Conservation (phyloP, 2,888 invertebrate species). For the Psylliodes chrysocephalus region DNA sequence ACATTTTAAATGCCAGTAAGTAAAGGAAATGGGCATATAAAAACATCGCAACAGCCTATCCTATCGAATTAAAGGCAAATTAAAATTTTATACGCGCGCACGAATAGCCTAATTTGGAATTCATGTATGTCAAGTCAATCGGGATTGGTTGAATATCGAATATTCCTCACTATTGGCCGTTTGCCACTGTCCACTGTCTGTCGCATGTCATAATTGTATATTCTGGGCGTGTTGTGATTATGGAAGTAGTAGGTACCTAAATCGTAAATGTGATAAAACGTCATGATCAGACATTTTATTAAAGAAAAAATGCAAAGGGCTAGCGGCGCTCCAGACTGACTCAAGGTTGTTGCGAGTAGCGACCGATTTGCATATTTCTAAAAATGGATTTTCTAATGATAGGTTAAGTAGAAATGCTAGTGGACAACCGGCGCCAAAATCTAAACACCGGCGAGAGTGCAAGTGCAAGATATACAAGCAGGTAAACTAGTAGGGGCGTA, state of each 20-base stretch:
- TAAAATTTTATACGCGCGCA: slow-evolving; percentile 38
- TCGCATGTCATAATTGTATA: slow-evolving; percentile 48
- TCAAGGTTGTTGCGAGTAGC: slow-evolving; percentile 19
- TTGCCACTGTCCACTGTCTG: no score
- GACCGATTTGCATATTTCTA: slow-evolving; percentile 20
- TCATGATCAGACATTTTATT: not conserved
- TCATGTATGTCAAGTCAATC: slow-evolving; percentile 48
- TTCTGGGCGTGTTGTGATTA: slow-evolving; percentile 46
- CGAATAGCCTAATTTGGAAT: slow-evolving; percentile 51
- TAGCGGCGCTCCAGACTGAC: not conserved
- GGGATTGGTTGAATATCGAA: slow-evolving; percentile 50
- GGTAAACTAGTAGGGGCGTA: slow-evolving; percentile 63
- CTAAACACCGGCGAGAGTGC: slow-evolving; percentile 48
- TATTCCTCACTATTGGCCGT: slow-evolving; percentile 50
- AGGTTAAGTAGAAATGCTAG: slow-evolving; percentile 31
- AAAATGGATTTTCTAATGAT: slow-evolving; percentile 24
- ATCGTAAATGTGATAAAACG: not conserved
- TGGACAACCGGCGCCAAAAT: slow-evolving; percentile 52
- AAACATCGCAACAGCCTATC: not conserved
- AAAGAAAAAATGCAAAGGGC: slow-evolving; percentile 6
- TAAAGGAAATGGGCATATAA: not conserved
- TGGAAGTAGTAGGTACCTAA: slow-evolving; percentile 9
- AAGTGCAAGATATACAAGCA: slow-evolving; percentile 50
- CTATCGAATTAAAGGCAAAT: slow-evolving; percentile 6
- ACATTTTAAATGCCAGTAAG: not conserved